These are phyloP conservation scores for Formica selysi DNA, from an alignment of 1,140 invertebrate species.

Conservation along the genomic window DNA sequence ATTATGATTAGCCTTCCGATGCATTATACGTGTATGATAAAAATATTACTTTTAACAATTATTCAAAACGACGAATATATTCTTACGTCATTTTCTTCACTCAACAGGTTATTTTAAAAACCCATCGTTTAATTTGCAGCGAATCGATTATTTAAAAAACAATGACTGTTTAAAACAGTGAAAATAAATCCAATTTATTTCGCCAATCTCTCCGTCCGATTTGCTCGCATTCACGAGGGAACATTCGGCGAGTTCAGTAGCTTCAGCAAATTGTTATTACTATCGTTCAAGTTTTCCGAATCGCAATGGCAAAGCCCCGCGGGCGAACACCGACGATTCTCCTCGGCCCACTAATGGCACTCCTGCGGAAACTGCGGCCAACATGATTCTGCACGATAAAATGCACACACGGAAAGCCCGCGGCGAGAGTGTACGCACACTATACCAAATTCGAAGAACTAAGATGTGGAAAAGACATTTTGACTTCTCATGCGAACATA, in stretches of 20 bases:
- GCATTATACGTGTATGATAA: neutral
- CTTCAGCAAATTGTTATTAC: slow-evolving; percentile 76
- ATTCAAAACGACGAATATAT: neutral
- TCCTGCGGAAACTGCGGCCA: slow-evolving; percentile 78
- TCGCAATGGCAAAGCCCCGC: slow-evolving; percentile 72
- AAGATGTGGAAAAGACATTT: neutral
- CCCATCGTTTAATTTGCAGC: slow-evolving; percentile 6
- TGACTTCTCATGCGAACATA: neutral
- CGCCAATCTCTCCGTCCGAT: slow-evolving; percentile 48
- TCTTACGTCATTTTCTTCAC: neutral
- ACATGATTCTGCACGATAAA: slow-evolving; percentile 74
- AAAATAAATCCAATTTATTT: slow-evolving; percentile 61
- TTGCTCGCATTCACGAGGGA: slow-evolving; percentile 14
- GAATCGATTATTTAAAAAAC: slow-evolving; percentile 11
- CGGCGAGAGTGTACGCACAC: slow-evolving; percentile 34
- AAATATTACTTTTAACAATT: neutral
- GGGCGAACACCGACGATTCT: slow-evolving; percentile 61
- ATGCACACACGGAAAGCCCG: slow-evolving; percentile 64
- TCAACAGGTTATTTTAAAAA: slow-evolving; percentile 33
- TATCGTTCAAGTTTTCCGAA: slow-evolving; percentile 80
- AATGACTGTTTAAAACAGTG: neutral
- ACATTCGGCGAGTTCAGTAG: slow-evolving; percentile 48
- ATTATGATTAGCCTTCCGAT: slow-evolving; percentile 30
- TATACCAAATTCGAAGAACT: neutral
- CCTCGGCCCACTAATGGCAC: slow-evolving; percentile 75